Percentiles rank a stretch among this genome's conserved stretches.
Conservation (phyloP, 2,888 invertebrate genomes). For the Dryadula phaetusa region DNA sequence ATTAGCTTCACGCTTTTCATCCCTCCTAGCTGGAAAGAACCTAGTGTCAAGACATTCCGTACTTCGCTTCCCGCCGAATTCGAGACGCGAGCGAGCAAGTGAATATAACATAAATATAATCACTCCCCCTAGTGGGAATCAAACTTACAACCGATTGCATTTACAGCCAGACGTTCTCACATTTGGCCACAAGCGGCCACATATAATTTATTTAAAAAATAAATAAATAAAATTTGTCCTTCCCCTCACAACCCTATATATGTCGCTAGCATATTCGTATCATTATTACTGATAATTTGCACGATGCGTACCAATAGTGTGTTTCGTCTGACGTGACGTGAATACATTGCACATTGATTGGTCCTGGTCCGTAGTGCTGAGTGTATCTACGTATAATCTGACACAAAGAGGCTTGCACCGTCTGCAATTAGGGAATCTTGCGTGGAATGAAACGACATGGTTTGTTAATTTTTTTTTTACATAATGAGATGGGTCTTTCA, state of each 20-base stretch:
- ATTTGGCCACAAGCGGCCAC: no score
- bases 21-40: no score
- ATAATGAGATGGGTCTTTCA: not conserved
- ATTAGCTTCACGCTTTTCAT: no score
- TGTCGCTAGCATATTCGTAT: not conserved
- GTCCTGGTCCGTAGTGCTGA: constrained; percentile 18
- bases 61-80: no score
- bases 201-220: no score
- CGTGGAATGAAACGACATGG: constrained; percentile 10
- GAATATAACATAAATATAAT: no score
- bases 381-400: constrained; percentile 13
- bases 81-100: no score
- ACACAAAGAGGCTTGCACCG: constrained; percentile 29
- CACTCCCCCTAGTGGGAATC: no score
- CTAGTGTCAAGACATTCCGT: no score
- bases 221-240: not conserved
- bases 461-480: not conserved
- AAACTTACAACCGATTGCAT: not conserved
- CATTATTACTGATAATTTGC: constrained; percentile 32
- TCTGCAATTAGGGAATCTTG: constrained; percentile 34
- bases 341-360: constrained; percentile 46
- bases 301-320: constrained; percentile 20
- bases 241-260: constrained; percentile 2
- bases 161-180: no score
- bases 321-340: constrained; percentile 45